Evolutionary conservation across 2,113 vertebrate genomes (phyloP), one percentile per base, ranked within the genome.

Genomic region (Mormyrus iriodes): DNA sequence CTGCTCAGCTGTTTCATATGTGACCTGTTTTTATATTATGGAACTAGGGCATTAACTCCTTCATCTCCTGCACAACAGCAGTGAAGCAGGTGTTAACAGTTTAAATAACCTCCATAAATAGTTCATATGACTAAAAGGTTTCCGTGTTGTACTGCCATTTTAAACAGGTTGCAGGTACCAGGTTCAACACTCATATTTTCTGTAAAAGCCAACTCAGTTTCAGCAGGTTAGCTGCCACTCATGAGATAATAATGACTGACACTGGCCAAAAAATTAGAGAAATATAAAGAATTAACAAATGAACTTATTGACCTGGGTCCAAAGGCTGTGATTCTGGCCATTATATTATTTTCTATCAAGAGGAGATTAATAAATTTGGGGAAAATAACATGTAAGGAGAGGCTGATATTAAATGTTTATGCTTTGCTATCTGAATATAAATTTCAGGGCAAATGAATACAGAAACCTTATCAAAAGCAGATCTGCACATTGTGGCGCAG

Each of bases 161-260:
- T 48, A 48, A 48, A 48, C 46, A 8, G 0, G 46, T 8, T 48
- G 46, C 8, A 8, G 46, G 46, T 48, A 48, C 46, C 46, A 48
- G 0, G 46, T 48, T 7, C 8, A 4, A 48, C 46, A 48, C 46
- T 48, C 46, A 48, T 48, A 48, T 48, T 7, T 8, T 48, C 8
- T 2, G 4, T 48, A 8, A 48, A 48, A 48, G 46, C 46, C 46
- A 4, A 48, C 46, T 2, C 46, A 48, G 46, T 88, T 92, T 93
- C 83, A 92, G 89, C 92, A 90, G 93, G 91, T 90, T 87, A 90
- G 85, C 88, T 90, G 53, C 93, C 0, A 48, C 2, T 5, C 46
- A 48, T 48, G 46, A 48, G 8, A 48, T 48, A 48, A 48, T 48
- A 48, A 48, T 48, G 46, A 48, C 46, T 48, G 46, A 48, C 46